Evolutionary conservation across 2,113 vertebrate genomes (phyloP), one percentile per base, ranked within the genome.

Genomic region (Corythaixoides concolor): DNA sequence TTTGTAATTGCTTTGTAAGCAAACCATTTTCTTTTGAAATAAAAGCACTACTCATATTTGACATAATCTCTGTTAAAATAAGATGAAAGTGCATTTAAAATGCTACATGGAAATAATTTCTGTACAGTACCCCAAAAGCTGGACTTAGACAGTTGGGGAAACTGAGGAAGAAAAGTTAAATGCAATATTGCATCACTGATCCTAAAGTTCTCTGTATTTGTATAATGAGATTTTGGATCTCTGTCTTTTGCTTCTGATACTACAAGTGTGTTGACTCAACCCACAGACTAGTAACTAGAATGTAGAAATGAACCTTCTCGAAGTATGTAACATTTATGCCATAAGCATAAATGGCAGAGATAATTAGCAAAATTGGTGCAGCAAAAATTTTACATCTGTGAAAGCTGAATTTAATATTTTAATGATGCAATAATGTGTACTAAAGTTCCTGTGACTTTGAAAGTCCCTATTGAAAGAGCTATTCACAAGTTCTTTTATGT

Each of bases 381-480:
- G 76, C 69, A 89, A 67, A 83, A 88, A 64, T 83, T 92, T 83
- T 88, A 84, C 72, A 88, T 95, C 32, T 89, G 81, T 93, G 67
- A 93, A 96, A 98, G 87, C 84, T 96, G 90, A 94, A 96, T 97
- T 82, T 93, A 88, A 39, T 97, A 90, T 95, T 97, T 97, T 94
- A 97, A 92, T 94, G 93, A 92, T 50, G 23, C 83, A 97, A 92
- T 94, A 83, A 91, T 66, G 53, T 63, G 52, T 35, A 43, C 73
- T 90, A 59, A 94, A 81, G 45, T 55, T 82, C 76, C 72, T 59
- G 5, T 50, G 55, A 86, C 55, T 92, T 97, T 96, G 83, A 83
- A 97, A 90, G 68, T 69, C 63, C 45, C 91, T 95, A 86, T 84
- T 91, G 82, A 92, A 97, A 95, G 45, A 85, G 70, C 95, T 90